Percentiles rank a stretch among this genome's conserved stretches.
These are phyloP conservation scores for Pipra filicauda DNA, from an alignment of 2,113 vertebrate genomes.

Conservation along the genomic window DNA sequence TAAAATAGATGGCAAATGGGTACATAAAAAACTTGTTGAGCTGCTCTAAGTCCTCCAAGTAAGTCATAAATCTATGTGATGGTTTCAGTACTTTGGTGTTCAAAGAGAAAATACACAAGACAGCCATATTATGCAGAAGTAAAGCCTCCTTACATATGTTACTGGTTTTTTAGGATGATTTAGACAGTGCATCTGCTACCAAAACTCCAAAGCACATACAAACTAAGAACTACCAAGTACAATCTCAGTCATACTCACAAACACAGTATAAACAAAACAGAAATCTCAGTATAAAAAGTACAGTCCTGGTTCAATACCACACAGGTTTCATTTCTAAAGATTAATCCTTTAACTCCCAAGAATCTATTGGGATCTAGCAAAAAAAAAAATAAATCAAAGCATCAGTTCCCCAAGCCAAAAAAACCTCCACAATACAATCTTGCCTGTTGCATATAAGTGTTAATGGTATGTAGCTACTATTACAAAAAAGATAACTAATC, in stretches of 20 bases:
- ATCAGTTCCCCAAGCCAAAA: no score
- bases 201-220: neutral
- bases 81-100: neutral
- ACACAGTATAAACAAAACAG: neutral
- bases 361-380: neutral
- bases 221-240: neutral
- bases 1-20: neutral
- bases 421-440: rapidly evolving
- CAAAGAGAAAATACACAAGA: neutral
- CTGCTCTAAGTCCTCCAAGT: neutral
- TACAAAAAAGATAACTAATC: neutral
- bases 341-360: neutral
- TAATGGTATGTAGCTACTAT: neutral
- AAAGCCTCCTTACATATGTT: neutral
- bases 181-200: neutral
- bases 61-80: neutral
- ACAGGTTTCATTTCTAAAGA: neutral
- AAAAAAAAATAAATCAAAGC: neutral
- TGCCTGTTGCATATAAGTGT: neutral
- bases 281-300: neutral
- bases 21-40: neutral
- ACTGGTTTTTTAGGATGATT: neutral
- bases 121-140: neutral
- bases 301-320: neutral
- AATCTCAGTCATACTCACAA: neutral